Evolutionary conservation across 2,113 vertebrate species (phyloP).

Genomic region (Plestiodon gilberti): DNA sequence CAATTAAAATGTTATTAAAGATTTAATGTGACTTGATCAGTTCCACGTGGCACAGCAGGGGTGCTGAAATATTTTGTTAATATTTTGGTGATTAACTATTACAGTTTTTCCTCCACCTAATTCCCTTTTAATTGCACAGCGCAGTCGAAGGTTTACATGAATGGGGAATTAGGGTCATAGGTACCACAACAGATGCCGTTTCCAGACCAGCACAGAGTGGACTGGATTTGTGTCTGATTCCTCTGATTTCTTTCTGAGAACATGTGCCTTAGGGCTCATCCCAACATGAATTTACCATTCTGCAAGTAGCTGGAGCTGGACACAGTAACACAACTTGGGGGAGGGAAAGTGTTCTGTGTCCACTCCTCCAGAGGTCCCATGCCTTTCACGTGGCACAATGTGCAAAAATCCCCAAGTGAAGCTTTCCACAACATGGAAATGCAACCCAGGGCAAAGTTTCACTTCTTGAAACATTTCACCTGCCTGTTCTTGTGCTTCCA

Average conservation of each 20-base stretch:
- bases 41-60: neutral
- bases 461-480: neutral
- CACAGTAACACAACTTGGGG: neutral
- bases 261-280: neutral
- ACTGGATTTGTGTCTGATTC: neutral
- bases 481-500: too few species aligned
- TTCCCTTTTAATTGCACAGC: neutral
- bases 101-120: neutral
- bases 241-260: neutral
- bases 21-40: constrained; percentile 25
- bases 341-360: neutral
- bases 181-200: neutral
- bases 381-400: neutral
- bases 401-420: neutral
- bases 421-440: neutral
- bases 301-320: neutral
- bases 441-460: neutral
- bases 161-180: neutral
- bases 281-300: neutral
- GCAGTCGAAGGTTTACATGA: neutral
- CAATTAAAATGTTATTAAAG: neutral
- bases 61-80: neutral
- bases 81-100: neutral
- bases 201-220: neutral
- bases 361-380: neutral